Conservation (phyloP, 2,888 invertebrate genomes). For the Stenichneumon culpator region DNA sequence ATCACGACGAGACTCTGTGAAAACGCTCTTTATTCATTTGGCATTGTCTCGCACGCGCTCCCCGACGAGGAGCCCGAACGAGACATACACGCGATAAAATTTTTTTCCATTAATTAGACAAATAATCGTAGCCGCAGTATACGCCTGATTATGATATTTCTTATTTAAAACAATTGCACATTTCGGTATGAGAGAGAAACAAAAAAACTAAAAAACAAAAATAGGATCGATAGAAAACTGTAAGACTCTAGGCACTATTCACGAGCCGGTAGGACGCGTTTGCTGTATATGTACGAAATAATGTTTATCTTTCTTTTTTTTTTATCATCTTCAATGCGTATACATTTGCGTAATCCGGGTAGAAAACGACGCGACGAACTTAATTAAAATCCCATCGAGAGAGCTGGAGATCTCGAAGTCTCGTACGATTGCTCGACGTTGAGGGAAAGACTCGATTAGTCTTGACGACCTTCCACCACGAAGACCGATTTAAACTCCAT, state of each 20-base stretch:
- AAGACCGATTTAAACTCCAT: slow-evolving; percentile 43
- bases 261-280: slow-evolving; percentile 36
- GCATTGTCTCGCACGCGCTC: slow-evolving; percentile 38
- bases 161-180: slow-evolving; percentile 43
- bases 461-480: slow-evolving; percentile 60
- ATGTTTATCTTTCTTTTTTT: neutral
- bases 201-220: slow-evolving; percentile 36
- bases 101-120: slow-evolving; percentile 26
- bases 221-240: slow-evolving; percentile 61
- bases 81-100: slow-evolving; percentile 53
- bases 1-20: slow-evolving; percentile 48
- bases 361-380: slow-evolving; percentile 53
- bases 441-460: slow-evolving; percentile 50
- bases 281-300: slow-evolving; percentile 21
- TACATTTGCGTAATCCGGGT: slow-evolving; percentile 40
- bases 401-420: slow-evolving; percentile 8
- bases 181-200: slow-evolving; percentile 26
- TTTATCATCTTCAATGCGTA: slow-evolving; percentile 34
- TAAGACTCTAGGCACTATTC: slow-evolving; percentile 39
- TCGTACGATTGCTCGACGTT: slow-evolving; percentile 41
- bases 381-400: slow-evolving; percentile 29
- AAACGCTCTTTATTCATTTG: slow-evolving; percentile 59
- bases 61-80: slow-evolving; percentile 27
- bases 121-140: slow-evolving; percentile 33
- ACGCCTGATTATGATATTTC: slow-evolving; percentile 32